Base-by-base conservation (phyloP, 2,113 vertebrate genomes). In the Aplodontia rufa region DNA sequence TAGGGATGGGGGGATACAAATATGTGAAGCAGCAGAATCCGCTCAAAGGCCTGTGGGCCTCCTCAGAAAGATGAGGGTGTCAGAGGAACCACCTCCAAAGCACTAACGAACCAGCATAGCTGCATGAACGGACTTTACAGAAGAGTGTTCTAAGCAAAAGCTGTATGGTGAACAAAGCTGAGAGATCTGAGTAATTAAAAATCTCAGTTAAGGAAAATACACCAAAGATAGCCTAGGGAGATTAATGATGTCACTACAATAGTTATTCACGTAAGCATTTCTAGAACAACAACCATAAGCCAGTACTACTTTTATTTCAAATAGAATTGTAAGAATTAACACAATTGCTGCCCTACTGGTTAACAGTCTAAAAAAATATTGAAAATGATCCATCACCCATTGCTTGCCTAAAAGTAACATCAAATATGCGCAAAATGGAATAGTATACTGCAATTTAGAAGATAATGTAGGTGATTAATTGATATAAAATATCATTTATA, bases 61-160 rank as follows among this genome's bases (percentile, higher is more conserved):
- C 0, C 28, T 28, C 49, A 45, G 60, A 53, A 45, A 30, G 13
- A 30, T 0, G 24, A 53, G 64, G n/a, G 26, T n/a, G 24, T 17
- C 26, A 0, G 30, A 0, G 13, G 75, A 30, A 55, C 4, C 0
- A 0, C 53, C 14, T 0, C 3, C 2, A 1, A 8, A 45, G 24
- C 11, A 7, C 47, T 11, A 24, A 16, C 0, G 40, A 35, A 3
- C n/a, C 17, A 2, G 7, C 81, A 60, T 37, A 30, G 3, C 26
- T 14, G 28, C 5, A 10, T 28, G 49, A 40, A 7, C 4, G 5
- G 5, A 42, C 66, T 66, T 74, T 45, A 55, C 19, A 68, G 72
- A 60, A 45, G 14, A 72, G 17, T 32, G 40, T 22, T 75, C 30
- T 9, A 42, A 74, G 60, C 30, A 55, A 58, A 66, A 55, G 13